phyloP scores from a whole-genome alignment of 2,797 vertebrate genomes.

The Platalea minor region DNA sequence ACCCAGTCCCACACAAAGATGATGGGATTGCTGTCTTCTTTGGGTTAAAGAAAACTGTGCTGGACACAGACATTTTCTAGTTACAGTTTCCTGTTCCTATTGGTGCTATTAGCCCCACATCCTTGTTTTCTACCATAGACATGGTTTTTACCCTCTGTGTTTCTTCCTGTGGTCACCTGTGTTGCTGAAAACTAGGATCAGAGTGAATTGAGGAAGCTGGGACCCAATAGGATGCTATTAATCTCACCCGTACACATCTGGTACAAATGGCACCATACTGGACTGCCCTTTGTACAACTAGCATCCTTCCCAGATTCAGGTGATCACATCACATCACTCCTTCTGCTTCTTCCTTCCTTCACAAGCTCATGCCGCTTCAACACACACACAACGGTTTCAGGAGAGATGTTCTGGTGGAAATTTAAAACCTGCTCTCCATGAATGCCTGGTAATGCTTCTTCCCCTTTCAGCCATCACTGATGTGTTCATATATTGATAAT shows the following conservation, averaged over 20 bases:
- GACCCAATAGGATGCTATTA: background rate
- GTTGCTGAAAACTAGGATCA: background rate
- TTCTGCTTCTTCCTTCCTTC: background rate
- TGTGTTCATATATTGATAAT: background rate
- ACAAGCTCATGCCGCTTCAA: background rate
- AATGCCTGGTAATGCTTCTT: background rate
- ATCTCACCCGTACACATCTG: background rate
- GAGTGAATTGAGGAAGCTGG: background rate
- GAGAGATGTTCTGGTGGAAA: background rate
- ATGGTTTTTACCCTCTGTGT: accelerated
- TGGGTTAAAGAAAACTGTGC: background rate
- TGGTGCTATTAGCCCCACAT: accelerated
- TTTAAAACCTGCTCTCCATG: background rate
- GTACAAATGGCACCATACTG: background rate
- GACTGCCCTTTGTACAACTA: background rate
- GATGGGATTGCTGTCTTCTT: background rate
- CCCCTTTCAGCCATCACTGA: background rate
- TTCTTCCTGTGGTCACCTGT: background rate
- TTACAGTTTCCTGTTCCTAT: background rate
- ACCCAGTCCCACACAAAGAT: background rate
- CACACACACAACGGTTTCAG: background rate
- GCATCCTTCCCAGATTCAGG: background rate
- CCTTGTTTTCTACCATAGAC: background rate
- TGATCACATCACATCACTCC: background rate
- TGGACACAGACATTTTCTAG: background rate